Conservation (phyloP, 1,140 invertebrate species). For the Drosophila erecta region DNA sequence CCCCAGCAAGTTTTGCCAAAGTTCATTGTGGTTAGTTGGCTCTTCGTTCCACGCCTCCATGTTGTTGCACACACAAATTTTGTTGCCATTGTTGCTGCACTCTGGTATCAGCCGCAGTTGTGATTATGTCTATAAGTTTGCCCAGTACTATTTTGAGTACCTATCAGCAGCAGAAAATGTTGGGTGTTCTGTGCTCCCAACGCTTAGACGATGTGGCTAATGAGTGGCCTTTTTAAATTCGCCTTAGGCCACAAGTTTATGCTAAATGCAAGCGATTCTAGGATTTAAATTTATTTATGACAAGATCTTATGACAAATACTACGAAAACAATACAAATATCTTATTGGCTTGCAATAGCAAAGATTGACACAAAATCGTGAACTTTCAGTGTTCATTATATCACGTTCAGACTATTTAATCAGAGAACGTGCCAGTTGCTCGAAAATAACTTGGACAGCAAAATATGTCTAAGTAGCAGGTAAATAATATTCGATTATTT, state of each 20-base stretch:
- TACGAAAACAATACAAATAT: too few relatives aligned
- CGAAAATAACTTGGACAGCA: background rate
- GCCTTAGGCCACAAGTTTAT: background rate
- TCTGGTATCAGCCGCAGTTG: slow-evolving; percentile 27
- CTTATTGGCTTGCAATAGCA: too few relatives aligned
- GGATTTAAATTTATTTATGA: too few relatives aligned
- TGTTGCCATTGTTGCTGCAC: slow-evolving; percentile 31
- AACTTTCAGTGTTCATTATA: too few relatives aligned
- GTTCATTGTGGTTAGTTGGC: slow-evolving; percentile 53
- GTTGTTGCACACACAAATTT: slow-evolving; percentile 24
- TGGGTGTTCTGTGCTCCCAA: background rate
- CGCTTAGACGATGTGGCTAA: background rate
- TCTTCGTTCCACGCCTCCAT: slow-evolving; percentile 8
- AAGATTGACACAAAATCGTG: too few relatives aligned
- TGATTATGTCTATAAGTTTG: slow-evolving; percentile 62
- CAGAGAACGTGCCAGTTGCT: background rate
- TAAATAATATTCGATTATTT: slow-evolving; percentile 18
- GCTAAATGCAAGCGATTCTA: too few relatives aligned
- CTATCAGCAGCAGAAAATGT: background rate
- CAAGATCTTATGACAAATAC: too few relatives aligned
- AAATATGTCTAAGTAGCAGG: slow-evolving; percentile 1
- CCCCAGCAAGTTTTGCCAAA: slow-evolving; percentile 57
- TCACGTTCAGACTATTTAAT: background rate
- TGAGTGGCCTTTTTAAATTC: background rate
- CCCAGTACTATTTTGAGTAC: slow-evolving; percentile 1